These are phyloP conservation scores for Drosophila meridionalis DNA, from an alignment of 2,888 invertebrate genomes.

Conservation along the genomic window DNA sequence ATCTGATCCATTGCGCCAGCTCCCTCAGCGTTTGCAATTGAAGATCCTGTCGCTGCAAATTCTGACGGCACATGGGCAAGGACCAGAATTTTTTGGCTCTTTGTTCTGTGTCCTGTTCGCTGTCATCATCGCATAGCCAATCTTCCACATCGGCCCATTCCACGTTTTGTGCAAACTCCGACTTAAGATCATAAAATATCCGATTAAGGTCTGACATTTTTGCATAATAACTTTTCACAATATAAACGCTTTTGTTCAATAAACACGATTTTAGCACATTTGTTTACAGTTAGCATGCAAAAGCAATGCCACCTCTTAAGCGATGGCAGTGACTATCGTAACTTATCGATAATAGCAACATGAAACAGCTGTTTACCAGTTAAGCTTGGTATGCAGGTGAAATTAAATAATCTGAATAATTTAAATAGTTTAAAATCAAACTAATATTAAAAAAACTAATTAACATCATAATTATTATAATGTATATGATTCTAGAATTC, in stretches of 20 bases:
- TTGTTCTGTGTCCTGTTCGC: conserved; percentile 42
- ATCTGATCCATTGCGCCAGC: conserved; percentile 76
- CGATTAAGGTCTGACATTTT: conserved; percentile 79
- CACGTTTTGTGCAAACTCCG: conserved; percentile 66
- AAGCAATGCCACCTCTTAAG: background rate
- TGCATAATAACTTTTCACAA: background rate
- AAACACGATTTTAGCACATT: background rate
- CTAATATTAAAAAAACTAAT: background rate
- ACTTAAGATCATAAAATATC: conserved; percentile 76
- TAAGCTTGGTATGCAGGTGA: conserved; percentile 15
- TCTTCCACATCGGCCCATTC: conserved; percentile 80
- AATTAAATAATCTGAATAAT: background rate
- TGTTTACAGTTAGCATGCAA: conserved; percentile 16
- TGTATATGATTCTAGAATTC: too few species aligned
- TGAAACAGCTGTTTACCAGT: conserved; percentile 21
- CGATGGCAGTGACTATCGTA: background rate
- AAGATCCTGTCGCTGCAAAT: conserved; percentile 56
- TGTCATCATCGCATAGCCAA: conserved; percentile 55
- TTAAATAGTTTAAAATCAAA: background rate
- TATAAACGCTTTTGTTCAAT: background rate
- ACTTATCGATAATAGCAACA: conserved; percentile 13
- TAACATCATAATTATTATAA: background rate
- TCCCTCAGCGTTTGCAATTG: conserved; percentile 77
- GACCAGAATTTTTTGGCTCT: conserved; percentile 57
- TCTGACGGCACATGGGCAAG: conserved; percentile 61